Base-by-base conservation (phyloP, 1,140 invertebrate species). In the Acromyrmex charruanus region DNA sequence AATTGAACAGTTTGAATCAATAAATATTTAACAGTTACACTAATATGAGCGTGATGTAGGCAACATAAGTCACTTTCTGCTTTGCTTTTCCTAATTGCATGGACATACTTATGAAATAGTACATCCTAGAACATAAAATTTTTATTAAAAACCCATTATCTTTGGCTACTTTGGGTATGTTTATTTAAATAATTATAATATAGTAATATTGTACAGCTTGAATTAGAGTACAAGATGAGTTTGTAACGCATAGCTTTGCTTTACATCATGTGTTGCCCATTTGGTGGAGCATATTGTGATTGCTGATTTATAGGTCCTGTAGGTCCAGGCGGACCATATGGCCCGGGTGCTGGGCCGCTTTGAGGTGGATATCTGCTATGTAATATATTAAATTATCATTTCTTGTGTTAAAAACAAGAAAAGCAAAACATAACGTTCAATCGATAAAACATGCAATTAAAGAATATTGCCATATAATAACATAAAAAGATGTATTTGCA, bases 231-330 rank as follows among this genome's bases (percentile, higher is more conserved):
- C 85, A 93, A 74, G 88, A 65, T 92, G 85, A 91, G 63, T 91
- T 89, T 66, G 53, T 85, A 91, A 90, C 82, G 58, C 25, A 66
- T 66, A 89, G 18, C 49, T 88, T 90, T 69, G 61, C 44, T 91
- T 93, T 92, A 94, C 92, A 94, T 93, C 92, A 94, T 93, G 68
- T 92, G 93, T 74, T 94, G 94, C 58, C 93, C 92, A 61, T 92
- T 94, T 16, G 92, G 72, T 12, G 94, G 90, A 69, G 93, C 88
- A 80, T 92, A 94, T 79, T 94, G 94, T n/a, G 92, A 77, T 86
- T 92, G 93, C 74, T 93, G 93, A 74, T 87, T 92, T 51, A 92
- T 39, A 55, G 92, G 88, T 55, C 89, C 92, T 68, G 90, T 68
- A 16, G 92, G 87, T 61, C 92, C 91, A 71, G 91, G 79, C 21